Base-by-base conservation (phyloP, 1,140 invertebrate species). In the Orchesella cincta region DNA sequence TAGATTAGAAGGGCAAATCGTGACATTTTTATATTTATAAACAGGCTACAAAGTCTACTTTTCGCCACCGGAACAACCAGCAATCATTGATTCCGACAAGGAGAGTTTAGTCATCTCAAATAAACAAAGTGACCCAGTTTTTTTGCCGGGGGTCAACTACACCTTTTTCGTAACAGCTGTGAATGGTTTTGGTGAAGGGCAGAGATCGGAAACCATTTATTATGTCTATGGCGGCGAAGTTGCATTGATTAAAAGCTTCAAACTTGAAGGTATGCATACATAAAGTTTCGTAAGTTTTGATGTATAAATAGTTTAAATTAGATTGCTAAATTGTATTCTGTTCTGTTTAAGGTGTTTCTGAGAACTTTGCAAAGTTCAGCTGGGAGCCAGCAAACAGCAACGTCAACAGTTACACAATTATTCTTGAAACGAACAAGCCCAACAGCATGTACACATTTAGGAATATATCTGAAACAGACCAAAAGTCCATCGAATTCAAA, bases 161-260 rank as follows among this genome's bases (percentile, higher is more conserved):
- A 90, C 90, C 0, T 93, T 94, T 85, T 93, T 91, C 90, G 92
- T 92, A 84, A 31, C 26, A 2, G 62, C 62, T 14, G 62, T 67
- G 14, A 67, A 67, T 31, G 62, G 62, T 14, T 14, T 18, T 31
- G 62, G 62, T 1, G 62, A 67, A n/a, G 62, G 62, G 26, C 5
- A 31, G 12, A 2, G 8, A 12, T 31, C 26, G 8, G n/a, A 67
- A 8, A 8, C 62, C 12, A n/a, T 67, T 23, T 31, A 1, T 31
- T 67, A 67, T n/a, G n/a, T 33, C 3, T 67, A 67, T 29, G 33
- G 33, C 26, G 31, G 26, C 31, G 62, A 67, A 14, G 62, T 67
- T 5, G 31, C 62, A 33, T 29, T 67, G 8, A 3, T 67, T 8
- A 31, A 8, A 23, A 33, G 28, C 26, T 67, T n/a, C 1, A 29